Conservation (phyloP, 2,797 vertebrate species). For the Cygnus olor region DNA sequence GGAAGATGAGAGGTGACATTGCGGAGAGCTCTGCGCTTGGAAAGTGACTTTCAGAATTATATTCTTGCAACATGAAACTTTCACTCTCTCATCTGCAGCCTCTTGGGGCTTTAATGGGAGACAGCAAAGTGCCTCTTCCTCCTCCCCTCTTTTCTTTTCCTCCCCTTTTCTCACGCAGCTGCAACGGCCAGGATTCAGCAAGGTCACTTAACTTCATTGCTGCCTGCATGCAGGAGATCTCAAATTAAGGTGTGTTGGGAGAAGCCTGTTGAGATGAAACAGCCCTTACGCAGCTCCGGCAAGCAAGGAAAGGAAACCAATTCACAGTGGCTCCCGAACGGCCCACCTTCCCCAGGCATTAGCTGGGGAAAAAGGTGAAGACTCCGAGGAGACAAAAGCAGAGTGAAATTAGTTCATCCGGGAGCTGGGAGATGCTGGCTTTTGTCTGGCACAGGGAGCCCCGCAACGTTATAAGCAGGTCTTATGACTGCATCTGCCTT, state of each 20-base stretch:
- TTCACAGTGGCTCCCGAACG: background rate
- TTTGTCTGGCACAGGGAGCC: background rate
- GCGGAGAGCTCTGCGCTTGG: conserved; percentile 28
- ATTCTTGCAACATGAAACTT: conserved; percentile 65
- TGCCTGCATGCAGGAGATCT: conserved; percentile 58
- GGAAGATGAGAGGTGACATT: conserved; percentile 73
- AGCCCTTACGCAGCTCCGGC: conserved; percentile 14
- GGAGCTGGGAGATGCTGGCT: background rate
- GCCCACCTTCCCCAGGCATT: background rate
- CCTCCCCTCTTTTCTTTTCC: conserved; percentile 57
- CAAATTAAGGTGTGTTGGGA: conserved; percentile 60
- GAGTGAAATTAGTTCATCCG: background rate
- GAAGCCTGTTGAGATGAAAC: conserved; percentile 58
- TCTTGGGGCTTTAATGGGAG: conserved; percentile 73
- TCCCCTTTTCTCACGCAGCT: conserved; percentile 34
- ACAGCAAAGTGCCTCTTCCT: conserved; percentile 67
- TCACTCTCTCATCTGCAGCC: conserved; percentile 58
- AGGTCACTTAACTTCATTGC: conserved; percentile 64
- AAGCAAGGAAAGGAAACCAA: background rate
- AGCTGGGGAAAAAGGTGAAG: background rate
- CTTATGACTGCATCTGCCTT: background rate
- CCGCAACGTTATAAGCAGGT: background rate
- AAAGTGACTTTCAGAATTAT: conserved; percentile 71
- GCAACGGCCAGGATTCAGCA: conserved; percentile 18
- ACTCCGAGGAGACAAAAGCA: background rate